These are phyloP conservation scores for Engystomops pustulosus DNA, from an alignment of 2,113 vertebrate species.

Conservation along the genomic window DNA sequence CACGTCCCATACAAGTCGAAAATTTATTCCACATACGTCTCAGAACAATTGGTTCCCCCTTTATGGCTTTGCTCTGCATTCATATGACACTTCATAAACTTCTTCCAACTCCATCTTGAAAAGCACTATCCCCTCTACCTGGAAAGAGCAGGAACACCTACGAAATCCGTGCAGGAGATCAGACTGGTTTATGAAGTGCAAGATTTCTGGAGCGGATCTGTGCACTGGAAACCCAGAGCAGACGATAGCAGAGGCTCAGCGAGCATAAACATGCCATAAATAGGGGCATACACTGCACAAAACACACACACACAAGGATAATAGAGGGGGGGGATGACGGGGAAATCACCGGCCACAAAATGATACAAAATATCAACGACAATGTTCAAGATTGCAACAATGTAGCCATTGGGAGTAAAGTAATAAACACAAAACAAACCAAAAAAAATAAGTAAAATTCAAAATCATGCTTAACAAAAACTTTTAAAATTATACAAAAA, in stretches of 20 bases:
- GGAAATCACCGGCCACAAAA: slow-evolving; percentile 15
- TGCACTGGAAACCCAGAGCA: slow-evolving; percentile 24
- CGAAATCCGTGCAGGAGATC: slow-evolving; percentile 38
- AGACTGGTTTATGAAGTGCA: slow-evolving; percentile 34
- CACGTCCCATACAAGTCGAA: slow-evolving; percentile 38
- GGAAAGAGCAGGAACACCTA: background rate
- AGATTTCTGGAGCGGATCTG: slow-evolving; percentile 43
- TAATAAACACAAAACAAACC: background rate
- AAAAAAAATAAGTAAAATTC: too few species aligned
- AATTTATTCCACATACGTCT: slow-evolving; percentile 59
- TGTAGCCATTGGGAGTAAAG: slow-evolving; percentile 15
- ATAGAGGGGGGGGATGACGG: slow-evolving; percentile 40
- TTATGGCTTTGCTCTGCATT: slow-evolving; percentile 52
- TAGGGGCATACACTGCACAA: slow-evolving; percentile 49
- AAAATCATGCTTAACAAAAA: too few species aligned
- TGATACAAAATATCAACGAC: slow-evolving; percentile 32
- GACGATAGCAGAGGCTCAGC: slow-evolving; percentile 49
- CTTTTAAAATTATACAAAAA: too few species aligned
- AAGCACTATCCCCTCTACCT: slow-evolving; percentile 53
- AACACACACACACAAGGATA: slow-evolving; percentile 38
- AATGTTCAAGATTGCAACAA: slow-evolving; percentile 27
- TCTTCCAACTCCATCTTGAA: slow-evolving; percentile 54
- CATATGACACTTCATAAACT: slow-evolving; percentile 57
- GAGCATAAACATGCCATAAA: slow-evolving; percentile 49
- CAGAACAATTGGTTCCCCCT: slow-evolving; percentile 54